These are phyloP conservation scores for Xyrauchen texanus DNA, from an alignment of 2,113 vertebrate genomes.

Conservation along the genomic window DNA sequence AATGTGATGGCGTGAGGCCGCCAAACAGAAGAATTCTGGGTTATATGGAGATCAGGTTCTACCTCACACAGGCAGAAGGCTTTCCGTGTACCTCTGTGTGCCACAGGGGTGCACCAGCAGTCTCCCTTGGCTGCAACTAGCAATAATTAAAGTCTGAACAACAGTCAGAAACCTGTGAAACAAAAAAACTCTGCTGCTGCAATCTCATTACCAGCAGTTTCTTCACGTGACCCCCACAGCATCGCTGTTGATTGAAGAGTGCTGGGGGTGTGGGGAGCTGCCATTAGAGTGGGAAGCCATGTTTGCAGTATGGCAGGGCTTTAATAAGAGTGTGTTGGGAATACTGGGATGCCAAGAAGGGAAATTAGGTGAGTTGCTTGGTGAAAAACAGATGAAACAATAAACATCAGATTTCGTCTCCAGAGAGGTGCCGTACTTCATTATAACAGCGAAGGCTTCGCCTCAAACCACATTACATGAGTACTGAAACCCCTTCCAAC, in stretches of 20 bases:
- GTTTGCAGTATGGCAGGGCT: slow-evolving; percentile 55
- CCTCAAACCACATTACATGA: slow-evolving; percentile 18
- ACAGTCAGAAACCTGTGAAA: slow-evolving; percentile 38
- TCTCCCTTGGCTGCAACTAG: slow-evolving; percentile 53
- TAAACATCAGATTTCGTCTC: slow-evolving; percentile 57
- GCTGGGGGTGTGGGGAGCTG: slow-evolving; percentile 22
- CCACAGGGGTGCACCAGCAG: slow-evolving; percentile 40
- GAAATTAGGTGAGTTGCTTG: slow-evolving; percentile 42
- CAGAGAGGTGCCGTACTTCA: slow-evolving; percentile 59
- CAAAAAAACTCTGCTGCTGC: slow-evolving; percentile 53
- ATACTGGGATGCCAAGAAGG: slow-evolving; percentile 59
- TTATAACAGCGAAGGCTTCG: slow-evolving; percentile 62
- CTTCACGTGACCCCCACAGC: slow-evolving; percentile 33
- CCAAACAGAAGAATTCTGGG: background rate
- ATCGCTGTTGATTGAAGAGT: slow-evolving; percentile 47
- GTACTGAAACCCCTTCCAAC: slow-evolving; percentile 30
- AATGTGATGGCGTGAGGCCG: slow-evolving; percentile 2
- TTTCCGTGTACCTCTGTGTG: slow-evolving; percentile 19
- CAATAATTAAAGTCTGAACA: slow-evolving; percentile 56
- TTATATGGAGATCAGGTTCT: background rate
- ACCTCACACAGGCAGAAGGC: slow-evolving; percentile 28
- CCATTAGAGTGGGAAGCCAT: slow-evolving; percentile 42
- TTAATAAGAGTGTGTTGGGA: slow-evolving; percentile 65
- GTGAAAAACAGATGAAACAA: slow-evolving; percentile 56
- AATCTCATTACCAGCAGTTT: slow-evolving; percentile 64